Conservation (phyloP, 2,113 vertebrate genomes). For the Lophochroa leadbeateri region DNA sequence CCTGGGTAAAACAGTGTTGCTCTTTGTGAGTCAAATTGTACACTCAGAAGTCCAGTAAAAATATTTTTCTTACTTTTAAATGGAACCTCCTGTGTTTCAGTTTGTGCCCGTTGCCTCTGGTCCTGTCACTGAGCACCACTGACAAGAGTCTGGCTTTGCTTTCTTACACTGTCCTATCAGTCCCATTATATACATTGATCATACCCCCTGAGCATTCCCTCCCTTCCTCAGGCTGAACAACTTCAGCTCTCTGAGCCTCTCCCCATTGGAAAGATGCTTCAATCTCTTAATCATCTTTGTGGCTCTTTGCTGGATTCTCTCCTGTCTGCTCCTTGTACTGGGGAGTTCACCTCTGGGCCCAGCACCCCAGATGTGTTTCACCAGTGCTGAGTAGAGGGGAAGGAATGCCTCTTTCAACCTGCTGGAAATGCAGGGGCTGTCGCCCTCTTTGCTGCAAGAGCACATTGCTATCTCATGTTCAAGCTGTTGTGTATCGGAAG, state of each 20-base stretch:
- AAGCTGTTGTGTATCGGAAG: background rate
- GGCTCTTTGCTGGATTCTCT: background rate
- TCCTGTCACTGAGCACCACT: background rate
- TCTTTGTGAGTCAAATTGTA: background rate
- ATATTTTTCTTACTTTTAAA: background rate
- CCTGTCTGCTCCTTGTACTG: background rate
- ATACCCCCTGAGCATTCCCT: background rate
- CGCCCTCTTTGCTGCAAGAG: background rate
- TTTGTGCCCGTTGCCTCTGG: background rate
- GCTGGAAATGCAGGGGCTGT: background rate
- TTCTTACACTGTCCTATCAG: background rate
- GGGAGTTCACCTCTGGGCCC: background rate
- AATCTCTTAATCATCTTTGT: background rate
- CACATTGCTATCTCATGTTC: background rate
- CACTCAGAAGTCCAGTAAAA: background rate
- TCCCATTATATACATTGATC: background rate
- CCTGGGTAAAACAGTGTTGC: background rate
- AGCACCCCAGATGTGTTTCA: background rate
- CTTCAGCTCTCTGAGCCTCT: background rate
- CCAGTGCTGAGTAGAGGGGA: fast-evolving
- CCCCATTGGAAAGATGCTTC: background rate
- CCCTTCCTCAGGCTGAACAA: background rate
- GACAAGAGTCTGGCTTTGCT: background rate
- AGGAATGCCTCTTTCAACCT: background rate
- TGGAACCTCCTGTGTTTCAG: background rate